Percentiles rank a stretch among this genome's conserved stretches.
phyloP scores from a whole-genome alignment of 2,113 vertebrate genomes.

The Cairina moschata region DNA sequence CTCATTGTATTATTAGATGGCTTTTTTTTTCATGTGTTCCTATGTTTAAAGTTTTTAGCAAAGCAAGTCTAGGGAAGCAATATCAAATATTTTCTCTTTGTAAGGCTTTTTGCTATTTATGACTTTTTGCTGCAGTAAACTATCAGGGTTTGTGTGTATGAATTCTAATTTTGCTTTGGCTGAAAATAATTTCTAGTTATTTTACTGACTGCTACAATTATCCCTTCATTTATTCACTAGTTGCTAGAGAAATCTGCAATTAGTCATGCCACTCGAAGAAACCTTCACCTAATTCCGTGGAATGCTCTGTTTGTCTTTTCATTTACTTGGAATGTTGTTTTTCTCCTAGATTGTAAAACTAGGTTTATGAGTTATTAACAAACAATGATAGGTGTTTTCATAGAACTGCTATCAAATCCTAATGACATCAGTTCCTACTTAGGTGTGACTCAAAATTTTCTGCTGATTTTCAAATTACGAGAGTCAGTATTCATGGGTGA shows the following conservation, averaged over 20 bases:
- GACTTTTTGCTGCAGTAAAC: not conserved
- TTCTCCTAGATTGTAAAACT: not conserved
- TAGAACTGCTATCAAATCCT: not conserved
- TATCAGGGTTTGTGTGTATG: not conserved
- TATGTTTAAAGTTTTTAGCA: not conserved
- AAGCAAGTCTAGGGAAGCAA: not conserved
- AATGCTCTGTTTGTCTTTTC: slow-evolving; percentile 37
- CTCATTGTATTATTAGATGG: not conserved
- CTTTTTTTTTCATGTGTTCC: not conserved
- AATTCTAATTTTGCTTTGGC: slow-evolving; percentile 25
- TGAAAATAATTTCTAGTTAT: slow-evolving; percentile 21
- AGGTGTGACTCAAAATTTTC: not conserved
- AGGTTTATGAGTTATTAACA: not conserved
- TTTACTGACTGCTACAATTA: slow-evolving; percentile 34
- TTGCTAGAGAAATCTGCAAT: slow-evolving; percentile 19
- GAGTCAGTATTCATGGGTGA: not conserved
- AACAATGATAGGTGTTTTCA: not conserved
- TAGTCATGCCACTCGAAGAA: slow-evolving; percentile 30
- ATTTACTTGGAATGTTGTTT: slow-evolving; percentile 21
- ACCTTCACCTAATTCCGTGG: slow-evolving; percentile 27
- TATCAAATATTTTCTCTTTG: not conserved
- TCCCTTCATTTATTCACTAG: slow-evolving; percentile 6
- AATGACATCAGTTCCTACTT: not conserved
- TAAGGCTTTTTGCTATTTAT: not conserved
- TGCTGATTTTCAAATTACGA: not conserved